Conservation (phyloP, 2,888 invertebrate species). For the Perdita meconis region DNA sequence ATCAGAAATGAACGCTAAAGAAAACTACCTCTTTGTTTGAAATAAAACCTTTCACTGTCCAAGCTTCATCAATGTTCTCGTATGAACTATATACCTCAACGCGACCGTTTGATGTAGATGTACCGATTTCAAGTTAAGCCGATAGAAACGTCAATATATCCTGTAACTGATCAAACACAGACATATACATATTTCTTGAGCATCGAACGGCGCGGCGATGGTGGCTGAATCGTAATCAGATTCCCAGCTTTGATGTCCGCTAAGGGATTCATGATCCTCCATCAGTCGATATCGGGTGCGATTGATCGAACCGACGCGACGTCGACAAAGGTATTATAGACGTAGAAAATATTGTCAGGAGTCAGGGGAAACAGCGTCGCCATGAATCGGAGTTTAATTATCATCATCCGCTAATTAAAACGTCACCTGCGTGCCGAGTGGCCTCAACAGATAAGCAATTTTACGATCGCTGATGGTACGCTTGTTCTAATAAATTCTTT, state of each 20-base stretch:
- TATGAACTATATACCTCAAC: background rate
- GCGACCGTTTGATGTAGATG: background rate
- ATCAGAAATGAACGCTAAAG: too few species aligned
- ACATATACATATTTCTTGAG: background rate
- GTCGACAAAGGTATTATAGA: constrained; percentile 4
- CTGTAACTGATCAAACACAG: background rate
- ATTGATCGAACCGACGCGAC: constrained; percentile 14
- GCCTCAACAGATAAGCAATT: constrained; percentile 24
- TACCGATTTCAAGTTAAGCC: background rate
- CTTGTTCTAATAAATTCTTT: constrained; percentile 17
- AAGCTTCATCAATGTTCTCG: background rate
- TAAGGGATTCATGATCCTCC: background rate
- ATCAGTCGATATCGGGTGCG: background rate
- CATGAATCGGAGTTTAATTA: constrained; percentile 28
- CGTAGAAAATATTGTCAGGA: constrained; percentile 13
- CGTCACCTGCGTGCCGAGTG: constrained; percentile 21
- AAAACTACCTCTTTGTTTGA: background rate
- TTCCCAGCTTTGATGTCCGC: constrained; percentile 4
- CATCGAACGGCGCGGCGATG: background rate
- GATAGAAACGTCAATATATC: background rate
- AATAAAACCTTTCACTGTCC: background rate
- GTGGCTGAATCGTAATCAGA: background rate
- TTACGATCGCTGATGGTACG: constrained; percentile 12
- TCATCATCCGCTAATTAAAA: constrained; percentile 35
- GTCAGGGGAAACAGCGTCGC: background rate